phyloP scores from a whole-genome alignment of 2,888 invertebrate species.

The Polydesmus complanatus region DNA sequence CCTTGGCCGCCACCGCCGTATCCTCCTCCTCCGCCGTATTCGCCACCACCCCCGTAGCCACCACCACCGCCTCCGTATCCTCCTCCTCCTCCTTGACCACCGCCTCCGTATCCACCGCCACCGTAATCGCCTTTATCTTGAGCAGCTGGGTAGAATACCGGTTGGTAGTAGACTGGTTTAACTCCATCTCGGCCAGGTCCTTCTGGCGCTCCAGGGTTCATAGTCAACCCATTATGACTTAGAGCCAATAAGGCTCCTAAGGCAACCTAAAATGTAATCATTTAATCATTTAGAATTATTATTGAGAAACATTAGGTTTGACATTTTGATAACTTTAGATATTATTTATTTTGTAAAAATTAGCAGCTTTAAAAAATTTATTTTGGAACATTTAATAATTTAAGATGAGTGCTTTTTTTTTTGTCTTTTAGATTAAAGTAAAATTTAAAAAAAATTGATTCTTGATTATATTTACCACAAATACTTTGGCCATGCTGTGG shows the following conservation, averaged over 20 bases:
- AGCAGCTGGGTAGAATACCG: constrained; percentile 13
- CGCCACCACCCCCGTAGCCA: constrained; percentile 7
- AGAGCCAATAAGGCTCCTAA: constrained; percentile 5
- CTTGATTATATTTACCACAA: neutral
- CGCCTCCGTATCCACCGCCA: constrained; percentile 5
- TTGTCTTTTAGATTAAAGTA: no score
- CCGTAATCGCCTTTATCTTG: constrained; percentile 15
- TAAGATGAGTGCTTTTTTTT: no score
- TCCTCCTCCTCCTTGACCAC: constrained; percentile 5
- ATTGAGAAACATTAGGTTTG: no score
- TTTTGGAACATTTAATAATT: no score
- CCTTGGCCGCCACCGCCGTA: constrained; percentile 3
- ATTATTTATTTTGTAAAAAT: no score
- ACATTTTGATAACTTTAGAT: no score
- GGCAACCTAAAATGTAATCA: constrained; percentile 3
- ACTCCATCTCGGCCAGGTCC: neutral
- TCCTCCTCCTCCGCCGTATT: constrained; percentile 1
- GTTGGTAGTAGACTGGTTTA: constrained; percentile 15
- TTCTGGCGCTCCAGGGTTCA: neutral
- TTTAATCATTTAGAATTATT: no score
- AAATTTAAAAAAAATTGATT: neutral
- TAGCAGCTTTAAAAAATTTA: no score
- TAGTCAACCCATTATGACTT: neutral
- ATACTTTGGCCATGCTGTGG: neutral
- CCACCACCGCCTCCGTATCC: constrained; percentile 4